These are phyloP conservation scores for Motacilla tschutschensis DNA, from an alignment of 2,113 vertebrate species.

Conservation along the genomic window DNA sequence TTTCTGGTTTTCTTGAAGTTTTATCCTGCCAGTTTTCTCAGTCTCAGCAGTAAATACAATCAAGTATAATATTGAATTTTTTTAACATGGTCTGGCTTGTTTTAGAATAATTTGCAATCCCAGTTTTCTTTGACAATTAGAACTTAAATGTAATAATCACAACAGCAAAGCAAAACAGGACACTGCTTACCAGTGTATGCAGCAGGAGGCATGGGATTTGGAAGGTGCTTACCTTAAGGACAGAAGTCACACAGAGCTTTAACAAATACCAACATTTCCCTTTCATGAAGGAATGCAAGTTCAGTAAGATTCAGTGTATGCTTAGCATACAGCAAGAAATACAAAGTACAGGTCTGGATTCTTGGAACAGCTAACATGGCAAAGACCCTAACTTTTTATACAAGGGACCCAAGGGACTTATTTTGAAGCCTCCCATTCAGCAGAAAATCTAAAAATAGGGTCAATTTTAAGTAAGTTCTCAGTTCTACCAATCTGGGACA, in stretches of 20 bases:
- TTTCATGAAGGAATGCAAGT: not conserved
- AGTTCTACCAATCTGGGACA: not conserved
- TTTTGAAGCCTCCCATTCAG: not conserved
- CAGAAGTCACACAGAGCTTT: slow-evolving; percentile 16
- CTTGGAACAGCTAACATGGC: not conserved
- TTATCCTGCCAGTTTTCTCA: not conserved
- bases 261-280: not conserved
- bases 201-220: not conserved
- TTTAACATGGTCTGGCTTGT: not conserved
- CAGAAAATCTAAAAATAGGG: not conserved
- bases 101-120: not conserved
- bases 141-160: not conserved
- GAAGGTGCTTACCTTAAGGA: slow-evolving; percentile 32
- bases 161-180: slow-evolving; percentile 21
- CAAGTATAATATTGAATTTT: not conserved
- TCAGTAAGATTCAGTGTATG: not conserved
- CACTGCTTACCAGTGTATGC: slow-evolving; percentile 8
- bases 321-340: not conserved
- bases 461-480: not conserved
- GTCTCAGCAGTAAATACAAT: slow-evolving; percentile 1
- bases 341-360: slow-evolving; percentile 12
- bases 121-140: slow-evolving; percentile 54
- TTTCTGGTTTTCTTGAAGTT: not conserved
- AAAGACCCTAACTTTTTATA: not conserved
- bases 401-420: not conserved